Evolutionary conservation across 1,140 invertebrate species (phyloP), one percentile per base, ranked within the genome.

Genomic region (Drosophila arawakana): DNA sequence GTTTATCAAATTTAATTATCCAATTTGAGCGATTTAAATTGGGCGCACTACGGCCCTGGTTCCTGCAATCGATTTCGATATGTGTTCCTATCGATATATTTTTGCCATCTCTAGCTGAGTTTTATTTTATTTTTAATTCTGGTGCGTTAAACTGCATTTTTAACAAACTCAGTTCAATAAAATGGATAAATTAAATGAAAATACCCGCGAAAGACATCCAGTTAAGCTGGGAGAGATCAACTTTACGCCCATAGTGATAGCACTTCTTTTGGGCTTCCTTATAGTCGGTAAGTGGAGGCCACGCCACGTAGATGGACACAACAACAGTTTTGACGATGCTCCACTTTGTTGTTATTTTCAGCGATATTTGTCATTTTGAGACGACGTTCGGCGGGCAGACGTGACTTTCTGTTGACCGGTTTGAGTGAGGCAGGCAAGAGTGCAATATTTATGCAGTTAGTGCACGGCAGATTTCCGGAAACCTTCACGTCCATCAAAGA

Each of bases 401-500:
- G 78, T 15, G 86, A 92, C 67, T 81, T 98, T 50, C 91, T 98
- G 39, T 80, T 98, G 11, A 95, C 96, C n/a, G 97, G 97, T 7
- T 93, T 97, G 0, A 96, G 96, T 81, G 96, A 98, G 84, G 95
- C 96, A 72, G 97, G 97, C 9, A 98, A 98, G 94, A 98, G 97
- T 9, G 92, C 97, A 11, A 92, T 98, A 39, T 98, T 96, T 93
- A 94, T 96, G 47, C 94, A 95, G 80, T 89, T 98, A 44, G 85
- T 96, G 15, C 94, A 95, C 92, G 94, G 95, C 15, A 95, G 95
- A 85, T 95, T 94, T 82, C 94, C 96, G 50, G 93, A 95, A 52
- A 97, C 97, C 13, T 95, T 97, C 74, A 98, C 97, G 21, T 98
- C 97, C 49, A 95, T 97, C 76, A 96, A 96, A 90, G 96, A 97